Conservation (phyloP, 2,888 invertebrate genomes). For the Colletes collaris region DNA sequence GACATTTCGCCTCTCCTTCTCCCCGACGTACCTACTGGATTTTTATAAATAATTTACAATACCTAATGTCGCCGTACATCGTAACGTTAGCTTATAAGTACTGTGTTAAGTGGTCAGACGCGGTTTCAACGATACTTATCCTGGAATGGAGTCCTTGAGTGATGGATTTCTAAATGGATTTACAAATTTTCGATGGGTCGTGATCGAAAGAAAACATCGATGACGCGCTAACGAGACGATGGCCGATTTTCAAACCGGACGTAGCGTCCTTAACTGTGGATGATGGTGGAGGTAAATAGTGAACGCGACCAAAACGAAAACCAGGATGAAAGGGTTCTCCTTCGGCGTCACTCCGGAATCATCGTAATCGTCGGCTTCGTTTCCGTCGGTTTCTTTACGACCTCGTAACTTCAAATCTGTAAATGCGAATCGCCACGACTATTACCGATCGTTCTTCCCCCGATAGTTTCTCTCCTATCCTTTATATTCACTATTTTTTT, state of each 20-base stretch:
- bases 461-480: too few species aligned
- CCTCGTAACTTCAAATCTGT: conserved; percentile 78
- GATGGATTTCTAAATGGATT: conserved; percentile 67
- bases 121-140: conserved; percentile 60
- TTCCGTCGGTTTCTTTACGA: conserved; percentile 75
- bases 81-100: conserved; percentile 52
- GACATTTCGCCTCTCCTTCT: background rate
- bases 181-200: conserved; percentile 61
- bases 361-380: conserved; percentile 76
- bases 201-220: conserved; percentile 58
- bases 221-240: conserved; percentile 42
- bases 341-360: conserved; percentile 71
- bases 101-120: conserved; percentile 61
- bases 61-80: conserved; percentile 47
- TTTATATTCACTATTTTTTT: too few species aligned
- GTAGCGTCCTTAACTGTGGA: conserved; percentile 75
- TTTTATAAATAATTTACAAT: conserved; percentile 16
- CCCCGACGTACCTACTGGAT: conserved; percentile 2
- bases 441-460: background rate
- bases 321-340: conserved; percentile 64
- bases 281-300: conserved; percentile 75
- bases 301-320: conserved; percentile 66
- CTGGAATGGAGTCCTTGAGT: conserved; percentile 69
- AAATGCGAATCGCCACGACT: conserved; percentile 30
- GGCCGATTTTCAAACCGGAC: conserved; percentile 75